These are phyloP conservation scores for Drosophila kanapiae DNA, from an alignment of 1,140 invertebrate species.

Conservation along the genomic window DNA sequence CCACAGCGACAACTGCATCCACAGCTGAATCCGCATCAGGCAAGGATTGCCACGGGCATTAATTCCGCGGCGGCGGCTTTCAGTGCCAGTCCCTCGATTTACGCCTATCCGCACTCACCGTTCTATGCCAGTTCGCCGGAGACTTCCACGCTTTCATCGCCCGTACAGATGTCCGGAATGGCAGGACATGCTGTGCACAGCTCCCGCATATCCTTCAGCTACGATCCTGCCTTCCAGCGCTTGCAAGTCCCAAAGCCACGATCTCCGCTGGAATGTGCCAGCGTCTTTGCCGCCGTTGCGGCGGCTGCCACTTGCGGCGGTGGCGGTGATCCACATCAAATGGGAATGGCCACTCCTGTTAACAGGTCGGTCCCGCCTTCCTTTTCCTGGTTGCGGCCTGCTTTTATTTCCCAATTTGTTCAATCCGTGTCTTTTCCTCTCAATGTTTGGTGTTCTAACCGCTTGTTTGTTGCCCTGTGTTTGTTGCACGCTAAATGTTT, in stretches of 20 bases:
- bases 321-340: conserved; percentile 2
- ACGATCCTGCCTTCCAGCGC: conserved; percentile 73
- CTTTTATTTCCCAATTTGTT: conserved; percentile 2
- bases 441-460: conserved; percentile 38
- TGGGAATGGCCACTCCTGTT: conserved; percentile 28
- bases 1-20: conserved; percentile 61
- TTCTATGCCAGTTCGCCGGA: conserved; percentile 80
- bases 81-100: conserved; percentile 74
- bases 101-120: conserved; percentile 65
- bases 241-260: conserved; percentile 52
- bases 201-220: conserved; percentile 59
- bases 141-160: conserved; percentile 18
- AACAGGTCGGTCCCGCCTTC: conserved; percentile 62
- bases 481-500: conserved; percentile 32
- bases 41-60: conserved; percentile 13
- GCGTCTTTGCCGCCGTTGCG: conserved; percentile 55
- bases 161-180: neutral
- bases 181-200: neutral
- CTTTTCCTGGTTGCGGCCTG: conserved; percentile 36
- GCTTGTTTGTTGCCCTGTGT: conserved; percentile 23
- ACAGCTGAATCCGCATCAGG: neutral
- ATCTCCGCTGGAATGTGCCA: conserved; percentile 67
- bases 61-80: conserved; percentile 44
- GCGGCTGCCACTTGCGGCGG: conserved; percentile 42
- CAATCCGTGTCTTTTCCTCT: conserved; percentile 10